A percentile compares a stretch with the other conserved stretches of the same genome.
These are phyloP conservation scores for Drosophila athabasca DNA, from an alignment of 1,140 invertebrate species.

Conservation along the genomic window DNA sequence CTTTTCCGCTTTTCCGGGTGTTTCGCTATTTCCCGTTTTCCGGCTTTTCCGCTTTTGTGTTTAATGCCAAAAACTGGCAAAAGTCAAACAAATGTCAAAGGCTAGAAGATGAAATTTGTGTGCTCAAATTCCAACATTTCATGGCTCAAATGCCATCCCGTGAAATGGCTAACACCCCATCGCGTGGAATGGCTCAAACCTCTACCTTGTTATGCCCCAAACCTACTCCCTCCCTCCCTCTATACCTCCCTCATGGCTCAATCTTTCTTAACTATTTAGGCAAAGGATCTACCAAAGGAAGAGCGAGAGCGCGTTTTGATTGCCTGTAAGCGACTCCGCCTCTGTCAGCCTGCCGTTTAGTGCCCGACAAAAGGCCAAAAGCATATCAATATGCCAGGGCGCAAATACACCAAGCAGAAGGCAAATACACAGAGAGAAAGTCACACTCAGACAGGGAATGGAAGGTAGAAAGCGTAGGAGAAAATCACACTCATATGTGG, in stretches of 20 bases:
- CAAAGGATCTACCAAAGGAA: not conserved
- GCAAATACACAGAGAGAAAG: slow-evolving; percentile 36
- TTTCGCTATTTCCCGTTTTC: no score
- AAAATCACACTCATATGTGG: not conserved
- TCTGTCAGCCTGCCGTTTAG: slow-evolving; percentile 35
- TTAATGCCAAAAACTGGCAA: slow-evolving; percentile 17
- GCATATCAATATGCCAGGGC: slow-evolving; percentile 52
- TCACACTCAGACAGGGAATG: no score
- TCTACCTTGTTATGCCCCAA: no score
- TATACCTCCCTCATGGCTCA: slow-evolving; percentile 9
- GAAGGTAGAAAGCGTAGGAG: not conserved
- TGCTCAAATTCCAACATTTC: no score
- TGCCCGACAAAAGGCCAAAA: slow-evolving; percentile 53
- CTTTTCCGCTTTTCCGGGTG: no score
- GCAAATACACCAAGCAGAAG: slow-evolving; percentile 19
- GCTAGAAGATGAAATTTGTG: not conserved
- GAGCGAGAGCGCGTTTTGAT: slow-evolving; percentile 29
- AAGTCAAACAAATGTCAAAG: slow-evolving; percentile 59
- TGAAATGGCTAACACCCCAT: no score
- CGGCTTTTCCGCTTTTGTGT: slow-evolving; percentile 3
- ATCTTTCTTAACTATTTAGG: slow-evolving; percentile 55
- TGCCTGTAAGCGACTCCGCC: slow-evolving; percentile 22
- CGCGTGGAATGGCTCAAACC: no score
- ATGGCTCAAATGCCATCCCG: no score
- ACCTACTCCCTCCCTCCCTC: not conserved